A percentile compares a stretch with the other conserved stretches of the same genome.
Evolutionary conservation across 2,888 invertebrate species (phyloP).

Genomic region (Alsophila aescularia): DNA sequence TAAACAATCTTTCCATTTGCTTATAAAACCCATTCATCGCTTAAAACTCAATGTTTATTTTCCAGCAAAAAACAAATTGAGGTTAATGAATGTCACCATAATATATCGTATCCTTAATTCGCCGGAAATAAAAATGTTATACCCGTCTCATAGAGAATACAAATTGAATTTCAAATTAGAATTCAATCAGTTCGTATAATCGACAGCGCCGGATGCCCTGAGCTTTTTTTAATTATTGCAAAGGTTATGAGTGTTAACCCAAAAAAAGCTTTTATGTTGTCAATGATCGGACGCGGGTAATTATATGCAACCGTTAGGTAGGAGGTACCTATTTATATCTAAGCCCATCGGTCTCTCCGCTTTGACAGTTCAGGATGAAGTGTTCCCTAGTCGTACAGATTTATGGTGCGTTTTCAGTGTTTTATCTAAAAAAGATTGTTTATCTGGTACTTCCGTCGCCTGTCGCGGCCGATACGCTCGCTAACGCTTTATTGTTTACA

Average conservation of each 20-base stretch:
- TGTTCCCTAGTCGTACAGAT: constrained; percentile 67
- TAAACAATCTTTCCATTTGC: constrained; percentile 13
- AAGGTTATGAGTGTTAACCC: constrained; percentile 66
- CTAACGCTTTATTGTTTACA: constrained; percentile 82
- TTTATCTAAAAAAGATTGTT: constrained; percentile 84
- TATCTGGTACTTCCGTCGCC: constrained; percentile 82
- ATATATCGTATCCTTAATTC: constrained; percentile 56
- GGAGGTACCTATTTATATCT: constrained; percentile 48
- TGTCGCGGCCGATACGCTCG: constrained; percentile 78
- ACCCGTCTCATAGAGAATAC: constrained; percentile 67
- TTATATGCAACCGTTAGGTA: constrained; percentile 49
- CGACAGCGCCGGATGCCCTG: constrained; percentile 69
- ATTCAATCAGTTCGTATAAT: constrained; percentile 69
- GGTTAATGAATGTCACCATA: constrained; percentile 60
- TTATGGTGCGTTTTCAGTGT: constrained; percentile 78
- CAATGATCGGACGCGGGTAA: constrained; percentile 48
- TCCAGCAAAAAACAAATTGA: constrained; percentile 57
- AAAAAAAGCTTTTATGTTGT: constrained; percentile 58
- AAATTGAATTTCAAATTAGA: constrained; percentile 75
- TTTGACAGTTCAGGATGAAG: constrained; percentile 73
- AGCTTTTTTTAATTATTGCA: constrained; percentile 77
- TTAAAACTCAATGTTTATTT: constrained; percentile 14
- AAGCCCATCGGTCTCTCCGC: constrained; percentile 44
- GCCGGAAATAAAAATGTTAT: constrained; percentile 69
- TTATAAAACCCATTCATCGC: constrained; percentile 13